phyloP scores from a whole-genome alignment of 1,140 invertebrate species.

The Hylaeus anthracinus region DNA sequence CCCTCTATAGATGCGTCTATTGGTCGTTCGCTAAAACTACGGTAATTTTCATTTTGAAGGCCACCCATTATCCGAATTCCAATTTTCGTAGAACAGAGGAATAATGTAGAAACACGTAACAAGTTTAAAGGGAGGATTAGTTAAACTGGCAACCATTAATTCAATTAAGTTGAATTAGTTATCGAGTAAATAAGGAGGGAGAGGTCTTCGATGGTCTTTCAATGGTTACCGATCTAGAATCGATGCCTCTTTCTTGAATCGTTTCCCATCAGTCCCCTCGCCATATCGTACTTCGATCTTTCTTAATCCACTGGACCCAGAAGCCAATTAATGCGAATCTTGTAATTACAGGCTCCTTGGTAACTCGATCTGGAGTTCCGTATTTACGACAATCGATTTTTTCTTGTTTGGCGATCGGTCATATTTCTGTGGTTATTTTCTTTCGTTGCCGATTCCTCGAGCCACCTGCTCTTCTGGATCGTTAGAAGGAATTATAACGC shows the following conservation, averaged over 20 bases:
- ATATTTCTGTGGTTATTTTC: neutral
- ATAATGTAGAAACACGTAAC: no score
- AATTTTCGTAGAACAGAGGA: no score
- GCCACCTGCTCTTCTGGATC: neutral
- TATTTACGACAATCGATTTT: neutral
- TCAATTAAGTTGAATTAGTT: no score
- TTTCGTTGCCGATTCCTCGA: neutral
- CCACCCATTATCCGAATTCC: neutral
- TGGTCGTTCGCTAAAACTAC: constrained; percentile 23
- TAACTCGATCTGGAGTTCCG: neutral
- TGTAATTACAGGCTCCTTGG: constrained; percentile 1
- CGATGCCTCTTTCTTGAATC: neutral
- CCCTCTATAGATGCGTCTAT: constrained; percentile 10
- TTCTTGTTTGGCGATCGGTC: neutral
- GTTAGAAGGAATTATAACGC: neutral
- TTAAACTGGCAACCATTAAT: no score
- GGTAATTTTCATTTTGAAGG: constrained; percentile 11
- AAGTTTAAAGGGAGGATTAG: no score
- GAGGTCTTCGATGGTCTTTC: no score
- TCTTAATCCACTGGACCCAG: neutral
- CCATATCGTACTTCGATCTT: neutral
- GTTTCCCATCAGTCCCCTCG: neutral
- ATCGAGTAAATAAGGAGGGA: no score
- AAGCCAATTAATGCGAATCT: constrained; percentile 12
- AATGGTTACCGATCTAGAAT: constrained; percentile 17